Conservation (phyloP, 2,888 invertebrate genomes). For the Mythimna lalbum region DNA sequence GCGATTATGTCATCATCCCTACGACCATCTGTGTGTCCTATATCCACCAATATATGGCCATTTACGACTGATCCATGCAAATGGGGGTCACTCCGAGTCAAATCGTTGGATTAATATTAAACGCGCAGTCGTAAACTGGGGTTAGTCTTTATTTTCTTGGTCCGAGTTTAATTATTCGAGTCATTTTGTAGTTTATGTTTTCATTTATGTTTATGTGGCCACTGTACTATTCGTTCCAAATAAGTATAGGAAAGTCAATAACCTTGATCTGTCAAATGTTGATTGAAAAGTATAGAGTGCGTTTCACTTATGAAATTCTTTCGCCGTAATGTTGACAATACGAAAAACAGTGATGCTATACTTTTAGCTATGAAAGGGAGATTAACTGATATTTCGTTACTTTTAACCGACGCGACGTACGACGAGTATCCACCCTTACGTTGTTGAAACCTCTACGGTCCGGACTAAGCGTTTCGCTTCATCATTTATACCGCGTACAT, state of each 20-base stretch:
- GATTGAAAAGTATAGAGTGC: too few species aligned
- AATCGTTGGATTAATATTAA: constrained; percentile 39
- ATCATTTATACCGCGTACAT: too few species aligned
- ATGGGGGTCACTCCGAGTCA: constrained; percentile 28
- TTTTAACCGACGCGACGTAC: too few species aligned
- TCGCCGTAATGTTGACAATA: too few species aligned
- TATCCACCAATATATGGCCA: constrained; percentile 13
- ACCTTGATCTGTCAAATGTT: too few species aligned
- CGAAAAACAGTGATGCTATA: too few species aligned
- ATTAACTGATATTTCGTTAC: too few species aligned
- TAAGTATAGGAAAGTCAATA: neutral
- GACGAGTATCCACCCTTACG: too few species aligned
- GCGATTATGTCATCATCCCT: constrained; percentile 16
- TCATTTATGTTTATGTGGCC: neutral
- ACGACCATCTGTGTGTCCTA: constrained; percentile 12
- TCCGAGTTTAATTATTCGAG: constrained; percentile 12
- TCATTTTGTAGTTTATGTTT: constrained; percentile 2
- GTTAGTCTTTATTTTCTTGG: constrained; percentile 26
- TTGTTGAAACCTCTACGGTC: too few species aligned
- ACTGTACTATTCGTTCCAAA: neutral
- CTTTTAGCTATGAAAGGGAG: too few species aligned
- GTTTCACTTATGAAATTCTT: too few species aligned
- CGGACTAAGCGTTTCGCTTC: too few species aligned
- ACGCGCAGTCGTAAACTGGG: constrained; percentile 30
- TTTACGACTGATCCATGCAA: constrained; percentile 44